Conservation (phyloP, 2,888 invertebrate species). For the Tipula confusa region DNA sequence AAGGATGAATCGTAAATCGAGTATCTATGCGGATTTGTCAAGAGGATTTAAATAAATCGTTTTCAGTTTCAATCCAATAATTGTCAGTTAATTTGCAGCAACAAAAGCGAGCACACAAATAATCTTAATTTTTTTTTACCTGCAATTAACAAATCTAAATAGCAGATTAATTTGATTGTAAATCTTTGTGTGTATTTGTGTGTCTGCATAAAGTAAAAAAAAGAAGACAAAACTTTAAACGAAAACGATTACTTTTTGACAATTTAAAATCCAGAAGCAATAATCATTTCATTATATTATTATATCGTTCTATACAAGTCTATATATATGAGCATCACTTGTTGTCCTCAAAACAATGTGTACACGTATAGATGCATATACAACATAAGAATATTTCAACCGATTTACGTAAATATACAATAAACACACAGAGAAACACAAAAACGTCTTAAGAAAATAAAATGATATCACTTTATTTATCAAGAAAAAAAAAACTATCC, state of each 20-base stretch:
- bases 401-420: background rate
- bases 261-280: background rate
- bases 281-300: background rate
- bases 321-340: constrained; percentile 12
- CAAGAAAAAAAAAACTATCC: background rate
- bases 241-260: constrained; percentile 9
- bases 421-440: background rate
- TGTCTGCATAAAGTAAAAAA: background rate
- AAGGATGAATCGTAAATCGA: background rate
- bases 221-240: background rate
- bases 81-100: constrained; percentile 12
- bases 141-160: constrained; percentile 20
- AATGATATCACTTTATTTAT: constrained; percentile 25
- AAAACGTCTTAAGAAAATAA: constrained; percentile 20
- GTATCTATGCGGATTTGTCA: background rate
- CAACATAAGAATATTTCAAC: background rate
- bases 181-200: background rate
- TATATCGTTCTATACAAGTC: too few species aligned
- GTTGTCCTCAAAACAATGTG: background rate
- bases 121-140: background rate
- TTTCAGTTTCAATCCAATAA: background rate
- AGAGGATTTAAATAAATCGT: background rate
- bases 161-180: background rate
- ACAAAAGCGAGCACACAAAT: background rate
- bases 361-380: background rate